These are phyloP conservation scores for Gallinago solitaria DNA, from an alignment of 2,797 vertebrate species.

Conservation along the genomic window DNA sequence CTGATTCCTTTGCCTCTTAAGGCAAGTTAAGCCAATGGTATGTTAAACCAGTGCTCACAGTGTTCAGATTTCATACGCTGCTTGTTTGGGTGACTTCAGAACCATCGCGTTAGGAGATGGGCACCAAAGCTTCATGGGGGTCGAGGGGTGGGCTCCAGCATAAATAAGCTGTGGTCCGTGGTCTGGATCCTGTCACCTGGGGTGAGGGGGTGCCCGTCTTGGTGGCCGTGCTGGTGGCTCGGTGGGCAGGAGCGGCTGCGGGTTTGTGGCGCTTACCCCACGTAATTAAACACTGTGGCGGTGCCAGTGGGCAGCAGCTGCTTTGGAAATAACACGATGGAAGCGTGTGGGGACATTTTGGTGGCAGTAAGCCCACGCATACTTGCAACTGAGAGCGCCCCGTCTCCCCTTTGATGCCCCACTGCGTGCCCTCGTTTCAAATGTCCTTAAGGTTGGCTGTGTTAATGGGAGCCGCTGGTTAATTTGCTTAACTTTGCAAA, in stretches of 20 bases:
- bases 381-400: neutral
- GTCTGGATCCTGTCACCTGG: neutral
- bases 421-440: neutral
- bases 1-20: slow-evolving; percentile 14
- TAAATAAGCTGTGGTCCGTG: rapidly evolving
- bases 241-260: neutral
- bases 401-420: neutral
- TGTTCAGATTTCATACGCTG: neutral
- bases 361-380: slow-evolving; percentile 13
- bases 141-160: neutral
- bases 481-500: neutral
- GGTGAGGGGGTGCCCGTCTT: rapidly evolving
- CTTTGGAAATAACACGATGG: slow-evolving; percentile 22
- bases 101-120: neutral
- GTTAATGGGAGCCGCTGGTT: rapidly evolving
- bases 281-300: neutral
- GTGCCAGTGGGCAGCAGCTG: slow-evolving; percentile 37
- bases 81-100: neutral
- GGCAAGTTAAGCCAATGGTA: neutral
- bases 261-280: neutral
- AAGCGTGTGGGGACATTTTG: neutral
- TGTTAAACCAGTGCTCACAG: neutral
- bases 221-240: neutral
- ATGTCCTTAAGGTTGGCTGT: slow-evolving; percentile 26
- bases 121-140: neutral